Evolutionary conservation across 2,113 vertebrate species (phyloP), one percentile per base, ranked within the genome.

Genomic region (Scopus umbretta): DNA sequence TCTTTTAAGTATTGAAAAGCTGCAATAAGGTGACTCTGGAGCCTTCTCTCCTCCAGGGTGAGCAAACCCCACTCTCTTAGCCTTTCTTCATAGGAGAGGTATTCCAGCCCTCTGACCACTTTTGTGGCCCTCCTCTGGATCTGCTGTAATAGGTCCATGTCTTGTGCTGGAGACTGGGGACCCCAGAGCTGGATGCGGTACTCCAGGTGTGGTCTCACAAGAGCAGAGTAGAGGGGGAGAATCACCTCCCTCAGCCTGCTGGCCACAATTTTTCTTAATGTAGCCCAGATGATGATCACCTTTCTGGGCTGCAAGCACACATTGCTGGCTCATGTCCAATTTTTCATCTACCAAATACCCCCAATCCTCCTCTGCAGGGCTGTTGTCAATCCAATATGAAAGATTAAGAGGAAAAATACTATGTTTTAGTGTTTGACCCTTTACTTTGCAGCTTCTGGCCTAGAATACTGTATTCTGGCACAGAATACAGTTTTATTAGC

Each of bases 11-110:
- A 45, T 4, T 72, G 42, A 80, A 84, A 49, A 38, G 30, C 20
- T 47, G 3, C 52, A 16, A 0, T 49, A 10, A 58, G 30, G 4
- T 83, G 1, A 62, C 5, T 36, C 18, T 10, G 4, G 26, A 38
- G 11, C 84, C 34, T 75, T 29, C 10, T 50, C 8, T 26, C 68
- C 23, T 83, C 6, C 15, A 58, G 52, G 15, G 23, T 58, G 52
- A 80, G 10, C 12, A 86, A 6, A 5, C 11, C 40, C 19, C 47
- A 2, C 40, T 56, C 9, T 29, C 11, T 36, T 50, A 30, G 22
- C 20, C 15, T 62, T 40, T 38, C 9, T 7, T 67, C 10, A 7
- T 2, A 62, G n/a, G 13, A 63, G 32, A 40, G 47, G 34, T 43
- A 42, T 8, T 92, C 42, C 78, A 67, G 26, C 34, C 8, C 34